A percentile compares a stretch with the other conserved stretches of the same genome.
phyloP scores from a whole-genome alignment of 2,888 invertebrate genomes.

The Mystacides longicornis region DNA sequence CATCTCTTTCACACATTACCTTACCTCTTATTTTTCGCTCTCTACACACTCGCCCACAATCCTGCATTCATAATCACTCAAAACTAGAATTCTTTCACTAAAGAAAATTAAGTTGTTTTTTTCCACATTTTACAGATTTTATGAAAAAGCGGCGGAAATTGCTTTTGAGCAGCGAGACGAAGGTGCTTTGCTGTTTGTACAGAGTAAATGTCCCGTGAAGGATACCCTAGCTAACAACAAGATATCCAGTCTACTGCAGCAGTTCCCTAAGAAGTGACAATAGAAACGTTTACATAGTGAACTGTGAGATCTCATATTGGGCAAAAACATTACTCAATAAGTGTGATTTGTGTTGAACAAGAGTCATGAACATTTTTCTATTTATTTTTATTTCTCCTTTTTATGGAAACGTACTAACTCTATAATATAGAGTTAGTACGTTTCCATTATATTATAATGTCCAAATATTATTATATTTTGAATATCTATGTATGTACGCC shows the following conservation, averaged over 20 bases:
- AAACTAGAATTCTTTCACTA: no score
- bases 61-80: no score
- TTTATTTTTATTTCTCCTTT: neutral
- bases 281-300: no score
- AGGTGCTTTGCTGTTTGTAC: constrained; percentile 58
- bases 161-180: constrained; percentile 73
- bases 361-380: neutral
- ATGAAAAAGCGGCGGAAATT: constrained; percentile 69
- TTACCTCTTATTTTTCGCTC: no score
- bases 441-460: no score
- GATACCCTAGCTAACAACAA: constrained; percentile 15
- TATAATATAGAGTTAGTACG: no score
- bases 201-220: constrained; percentile 51
- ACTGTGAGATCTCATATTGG: neutral
- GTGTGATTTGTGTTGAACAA: neutral
- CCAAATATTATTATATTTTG: no score
- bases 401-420: no score
- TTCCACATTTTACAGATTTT: constrained; percentile 58
- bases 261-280: constrained; percentile 17
- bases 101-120: no score
- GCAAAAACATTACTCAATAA: neutral
- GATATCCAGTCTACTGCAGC: constrained; percentile 16
- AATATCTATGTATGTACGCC: no score
- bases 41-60: no score
- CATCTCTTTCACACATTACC: no score